Evolutionary conservation across 2,888 invertebrate species (phyloP).

Genomic region (Acrocyrtus sp.): DNA sequence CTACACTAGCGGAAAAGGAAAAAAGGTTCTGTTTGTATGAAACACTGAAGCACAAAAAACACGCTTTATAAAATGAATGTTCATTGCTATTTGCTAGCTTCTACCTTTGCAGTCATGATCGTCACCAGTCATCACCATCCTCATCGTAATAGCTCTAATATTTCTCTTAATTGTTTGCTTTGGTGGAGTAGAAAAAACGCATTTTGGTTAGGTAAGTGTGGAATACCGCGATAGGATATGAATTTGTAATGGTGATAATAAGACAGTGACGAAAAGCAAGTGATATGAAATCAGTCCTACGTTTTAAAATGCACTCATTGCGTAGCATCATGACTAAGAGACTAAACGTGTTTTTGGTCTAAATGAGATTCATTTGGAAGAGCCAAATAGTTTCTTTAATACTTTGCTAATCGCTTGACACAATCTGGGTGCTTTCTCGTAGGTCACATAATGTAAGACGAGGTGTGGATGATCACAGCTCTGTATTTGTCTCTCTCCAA

Average conservation of each 20-base stretch:
- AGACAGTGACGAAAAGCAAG: too few relatives aligned
- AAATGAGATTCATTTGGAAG: slow-evolving; percentile 24
- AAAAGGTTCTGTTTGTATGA: slow-evolving; percentile 1
- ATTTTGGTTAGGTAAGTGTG: background rate
- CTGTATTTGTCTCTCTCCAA: too few relatives aligned
- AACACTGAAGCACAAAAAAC: background rate
- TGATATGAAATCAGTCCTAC: too few relatives aligned
- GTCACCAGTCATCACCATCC: too few relatives aligned
- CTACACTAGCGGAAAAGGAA: background rate
- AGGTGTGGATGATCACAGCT: slow-evolving; percentile 18
- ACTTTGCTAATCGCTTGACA: background rate
- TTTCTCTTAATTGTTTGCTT: slow-evolving; percentile 33
- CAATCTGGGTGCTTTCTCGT: background rate
- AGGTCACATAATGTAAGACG: slow-evolving; percentile 34
- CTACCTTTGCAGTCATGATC: too few relatives aligned
- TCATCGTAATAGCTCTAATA: too few relatives aligned
- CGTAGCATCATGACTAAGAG: too few relatives aligned
- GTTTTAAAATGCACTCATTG: slow-evolving; percentile 3
- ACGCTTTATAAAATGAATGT: too few relatives aligned
- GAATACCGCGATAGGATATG: background rate
- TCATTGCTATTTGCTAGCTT: too few relatives aligned
- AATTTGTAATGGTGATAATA: background rate
- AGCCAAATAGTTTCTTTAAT: background rate
- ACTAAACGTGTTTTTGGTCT: slow-evolving; percentile 24
- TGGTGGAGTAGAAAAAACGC: slow-evolving; percentile 25